A percentile compares a stretch with the other conserved stretches of the same genome.
Conservation (phyloP, 2,113 vertebrate species). For the Aegithalos caudatus region DNA sequence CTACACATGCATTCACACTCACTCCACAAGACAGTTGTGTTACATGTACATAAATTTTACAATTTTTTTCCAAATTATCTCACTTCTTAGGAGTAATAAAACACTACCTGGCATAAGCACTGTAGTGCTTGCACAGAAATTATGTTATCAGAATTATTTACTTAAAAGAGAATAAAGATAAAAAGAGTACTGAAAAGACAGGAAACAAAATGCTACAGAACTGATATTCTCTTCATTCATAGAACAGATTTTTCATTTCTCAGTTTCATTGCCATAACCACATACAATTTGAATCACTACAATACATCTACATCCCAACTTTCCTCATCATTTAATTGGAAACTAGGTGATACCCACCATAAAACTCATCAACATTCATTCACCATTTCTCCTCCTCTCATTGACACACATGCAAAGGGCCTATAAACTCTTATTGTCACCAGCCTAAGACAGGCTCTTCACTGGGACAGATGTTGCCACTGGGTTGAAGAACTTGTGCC, state of each 20-base stretch:
- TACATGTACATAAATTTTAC: background rate
- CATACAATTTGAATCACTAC: background rate
- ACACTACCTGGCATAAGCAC: background rate
- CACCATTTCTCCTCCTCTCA: background rate
- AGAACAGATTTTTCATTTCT: background rate
- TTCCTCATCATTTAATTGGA: background rate
- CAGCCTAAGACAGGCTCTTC: background rate
- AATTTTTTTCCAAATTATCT: background rate
- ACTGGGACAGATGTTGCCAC: background rate
- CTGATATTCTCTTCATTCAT: background rate
- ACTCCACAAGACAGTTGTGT: background rate
- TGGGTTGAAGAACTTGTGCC: background rate
- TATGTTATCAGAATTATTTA: background rate
- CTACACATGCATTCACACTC: background rate
- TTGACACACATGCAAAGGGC: background rate
- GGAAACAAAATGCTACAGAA: background rate
- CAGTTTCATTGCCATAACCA: background rate
- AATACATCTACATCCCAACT: background rate
- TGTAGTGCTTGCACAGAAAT: background rate
- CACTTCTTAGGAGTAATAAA: background rate
- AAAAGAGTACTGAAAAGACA: background rate
- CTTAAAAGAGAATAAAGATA: background rate
- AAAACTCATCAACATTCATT: background rate
- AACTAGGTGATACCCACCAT: background rate
- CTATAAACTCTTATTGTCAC: background rate